Evolutionary conservation across 2,888 invertebrate species (phyloP), one percentile per base, ranked within the genome.

Genomic region (Caenorhabditis afra): DNA sequence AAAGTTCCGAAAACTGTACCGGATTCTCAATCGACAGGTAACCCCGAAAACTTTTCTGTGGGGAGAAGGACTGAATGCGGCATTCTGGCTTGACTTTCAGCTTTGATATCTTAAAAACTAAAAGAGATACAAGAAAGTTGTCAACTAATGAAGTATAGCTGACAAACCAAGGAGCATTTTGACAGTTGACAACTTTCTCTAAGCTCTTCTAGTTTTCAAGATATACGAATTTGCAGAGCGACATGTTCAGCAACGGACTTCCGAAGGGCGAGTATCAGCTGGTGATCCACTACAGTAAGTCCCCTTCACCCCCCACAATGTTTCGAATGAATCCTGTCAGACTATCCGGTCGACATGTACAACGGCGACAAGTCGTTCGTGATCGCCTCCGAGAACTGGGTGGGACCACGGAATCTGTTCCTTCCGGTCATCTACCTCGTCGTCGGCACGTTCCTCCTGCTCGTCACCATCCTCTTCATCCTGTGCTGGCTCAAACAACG

Each of bases 391-490:
- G 97, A 97, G 0, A 97, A 97, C 0, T 93, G 97, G 85, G 92
- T 98, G 52, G 98, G 98, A 53, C 98, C 97, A 22, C 97, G 97
- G 92, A 98, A 99, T 92, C 95, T 96, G 5, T 98, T 99, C 92
- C 93, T 99, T 29, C 98, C 98, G 49, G 95, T 97, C 82, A 96
- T 97, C 3, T 99, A 98, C 91, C 95, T 99, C 85, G 96, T 96
- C 18, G 97, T 98, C 4, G 98, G 98, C 23, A 94, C 94, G 81
- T 93, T 97, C 68, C 50, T 83, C 4, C 97, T 97, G 90, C 93
- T 98, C 66, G 91, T 97, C 10, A 97, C 96, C 65, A 93, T 96
- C 81, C 94, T 95, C 10, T 93, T 98, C 87, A 93, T 97, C 45
- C 94, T 98, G 88, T 95, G 98, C 88, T 97, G 98, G 91, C 94